Conservation (phyloP, 2,888 invertebrate species). For the Latrodectus elegans region DNA sequence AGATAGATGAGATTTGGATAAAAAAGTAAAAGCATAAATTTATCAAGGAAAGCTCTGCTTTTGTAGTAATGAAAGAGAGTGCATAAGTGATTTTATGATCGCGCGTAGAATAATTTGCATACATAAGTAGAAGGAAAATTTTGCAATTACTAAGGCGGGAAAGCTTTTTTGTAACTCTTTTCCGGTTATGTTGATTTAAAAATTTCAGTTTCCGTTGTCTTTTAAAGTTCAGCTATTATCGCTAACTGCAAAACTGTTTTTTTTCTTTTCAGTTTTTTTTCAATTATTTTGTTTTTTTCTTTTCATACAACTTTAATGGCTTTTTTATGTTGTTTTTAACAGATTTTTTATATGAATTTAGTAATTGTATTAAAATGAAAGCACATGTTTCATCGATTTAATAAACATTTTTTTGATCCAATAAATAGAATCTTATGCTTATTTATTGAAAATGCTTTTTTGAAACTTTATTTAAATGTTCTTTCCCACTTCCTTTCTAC, state of each 20-base stretch:
- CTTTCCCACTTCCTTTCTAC: too few species aligned
- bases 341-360: background rate
- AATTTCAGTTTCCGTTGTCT: conserved; percentile 46
- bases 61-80: conserved; percentile 43
- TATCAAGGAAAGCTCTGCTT: conserved; percentile 32
- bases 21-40: conserved; percentile 42
- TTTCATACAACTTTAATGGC: conserved; percentile 81
- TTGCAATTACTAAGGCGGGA: conserved; percentile 60
- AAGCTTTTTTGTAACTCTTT: conserved; percentile 39
- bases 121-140: conserved; percentile 55
- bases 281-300: background rate
- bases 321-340: background rate
- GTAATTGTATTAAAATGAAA: too few species aligned
- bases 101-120: conserved; percentile 58
- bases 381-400: too few species aligned
- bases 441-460: too few species aligned
- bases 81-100: conserved; percentile 60
- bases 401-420: too few species aligned
- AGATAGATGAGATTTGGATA: background rate
- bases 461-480: too few species aligned
- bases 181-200: conserved; percentile 48
- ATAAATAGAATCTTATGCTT: too few species aligned
- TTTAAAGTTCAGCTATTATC: conserved; percentile 42
- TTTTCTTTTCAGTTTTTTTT: conserved; percentile 11
- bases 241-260: conserved; percentile 19